Conservation (phyloP, 2,113 vertebrate species). For the Stegastes partitus region DNA sequence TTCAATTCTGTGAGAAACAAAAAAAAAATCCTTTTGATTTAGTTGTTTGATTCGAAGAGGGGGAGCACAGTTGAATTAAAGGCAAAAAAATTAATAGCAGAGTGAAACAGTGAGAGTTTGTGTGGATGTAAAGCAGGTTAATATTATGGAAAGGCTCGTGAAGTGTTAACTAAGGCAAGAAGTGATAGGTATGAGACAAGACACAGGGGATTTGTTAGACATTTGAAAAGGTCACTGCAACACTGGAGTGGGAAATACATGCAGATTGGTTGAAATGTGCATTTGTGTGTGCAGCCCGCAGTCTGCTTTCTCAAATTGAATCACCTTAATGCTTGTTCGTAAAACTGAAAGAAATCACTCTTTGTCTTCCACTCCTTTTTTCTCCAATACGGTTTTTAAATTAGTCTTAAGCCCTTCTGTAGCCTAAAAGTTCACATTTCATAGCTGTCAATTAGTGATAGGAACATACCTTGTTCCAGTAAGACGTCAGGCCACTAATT, state of each 20-base stretch:
- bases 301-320: slow-evolving; percentile 6
- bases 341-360: too few relatives aligned
- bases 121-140: slow-evolving; percentile 39
- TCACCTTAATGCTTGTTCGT: background rate
- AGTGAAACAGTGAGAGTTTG: background rate
- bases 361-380: too few relatives aligned
- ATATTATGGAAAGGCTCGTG: slow-evolving; percentile 4
- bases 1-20: background rate
- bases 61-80: background rate
- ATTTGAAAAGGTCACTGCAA: slow-evolving; percentile 53
- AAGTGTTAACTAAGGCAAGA: slow-evolving; percentile 25
- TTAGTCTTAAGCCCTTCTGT: slow-evolving; percentile 15
- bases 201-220: slow-evolving; percentile 35
- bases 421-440: background rate
- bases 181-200: slow-evolving; percentile 24
- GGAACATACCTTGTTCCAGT: slow-evolving; percentile 10
- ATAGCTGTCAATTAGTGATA: slow-evolving; percentile 18
- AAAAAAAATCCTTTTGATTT: background rate
- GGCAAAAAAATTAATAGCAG: background rate
- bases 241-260: slow-evolving; percentile 1
- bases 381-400: background rate
- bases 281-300: background rate
- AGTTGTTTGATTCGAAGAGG: background rate
- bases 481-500: slow-evolving; percentile 22
- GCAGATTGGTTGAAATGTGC: slow-evolving; percentile 13